These are phyloP conservation scores for Orthosia incerta DNA, from an alignment of 2,888 invertebrate genomes.

Conservation along the genomic window DNA sequence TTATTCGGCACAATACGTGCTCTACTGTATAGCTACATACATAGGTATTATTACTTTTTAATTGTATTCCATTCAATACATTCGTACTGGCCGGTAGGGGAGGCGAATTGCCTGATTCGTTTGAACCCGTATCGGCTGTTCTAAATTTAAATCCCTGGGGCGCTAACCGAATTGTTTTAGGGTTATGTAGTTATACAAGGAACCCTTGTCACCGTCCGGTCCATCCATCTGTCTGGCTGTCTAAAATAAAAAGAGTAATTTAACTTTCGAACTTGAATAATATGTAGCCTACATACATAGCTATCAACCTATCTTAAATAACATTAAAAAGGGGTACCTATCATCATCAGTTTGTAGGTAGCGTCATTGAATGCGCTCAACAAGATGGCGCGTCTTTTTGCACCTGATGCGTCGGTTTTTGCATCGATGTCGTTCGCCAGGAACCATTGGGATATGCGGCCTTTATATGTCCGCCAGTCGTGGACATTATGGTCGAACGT, in stretches of 20 bases:
- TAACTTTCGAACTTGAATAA: not conserved
- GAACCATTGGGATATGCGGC: too few relatives aligned
- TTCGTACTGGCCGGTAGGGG: constrained; percentile 34
- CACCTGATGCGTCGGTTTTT: too few relatives aligned
- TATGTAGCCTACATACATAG: not conserved
- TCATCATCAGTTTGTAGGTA: too few relatives aligned
- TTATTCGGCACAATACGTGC: constrained; percentile 31
- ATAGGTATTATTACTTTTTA: constrained; percentile 57
- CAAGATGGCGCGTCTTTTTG: too few relatives aligned
- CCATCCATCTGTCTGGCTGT: constrained; percentile 20
- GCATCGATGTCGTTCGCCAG: too few relatives aligned
- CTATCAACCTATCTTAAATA: too few relatives aligned
- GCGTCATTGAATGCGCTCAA: too few relatives aligned
- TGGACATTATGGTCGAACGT: too few relatives aligned
- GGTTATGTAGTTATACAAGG: constrained; percentile 22
- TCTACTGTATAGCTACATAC: constrained; percentile 19
- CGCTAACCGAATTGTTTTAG: constrained; percentile 30
- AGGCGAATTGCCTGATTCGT: constrained; percentile 6
- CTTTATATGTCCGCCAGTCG: too few relatives aligned
- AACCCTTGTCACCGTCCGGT: constrained; percentile 44
- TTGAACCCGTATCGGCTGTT: constrained; percentile 31
- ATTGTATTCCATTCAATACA: constrained; percentile 49
- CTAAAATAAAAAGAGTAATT: constrained; percentile 28
- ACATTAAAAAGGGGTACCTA: too few relatives aligned
- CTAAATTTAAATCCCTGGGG: constrained; percentile 49